A percentile compares a stretch with the other conserved stretches of the same genome.
Evolutionary conservation across 1,140 invertebrate genomes (phyloP).

Genomic region (Hydropsyche tenuis): DNA sequence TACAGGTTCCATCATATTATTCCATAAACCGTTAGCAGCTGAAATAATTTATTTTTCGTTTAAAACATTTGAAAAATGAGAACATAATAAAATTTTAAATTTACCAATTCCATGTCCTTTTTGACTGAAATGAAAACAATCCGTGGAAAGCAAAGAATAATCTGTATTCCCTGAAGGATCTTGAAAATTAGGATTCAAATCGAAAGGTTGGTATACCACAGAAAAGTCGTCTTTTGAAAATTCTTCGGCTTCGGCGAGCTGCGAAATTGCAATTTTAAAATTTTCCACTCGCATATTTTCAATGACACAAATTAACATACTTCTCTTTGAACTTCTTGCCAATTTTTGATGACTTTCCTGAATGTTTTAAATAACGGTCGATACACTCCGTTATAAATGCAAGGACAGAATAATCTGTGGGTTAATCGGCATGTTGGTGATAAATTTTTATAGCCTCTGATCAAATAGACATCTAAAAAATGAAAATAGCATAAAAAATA

Average conservation of each 20-base stretch:
- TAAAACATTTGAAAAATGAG: no score
- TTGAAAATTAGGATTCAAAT: slow-evolving; percentile 53
- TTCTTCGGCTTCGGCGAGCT: slow-evolving; percentile 55
- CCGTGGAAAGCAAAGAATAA: slow-evolving; percentile 67
- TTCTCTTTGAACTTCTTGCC: slow-evolving; percentile 38
- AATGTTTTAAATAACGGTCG: not conserved
- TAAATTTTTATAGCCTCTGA: slow-evolving; percentile 52
- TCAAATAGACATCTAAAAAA: slow-evolving; percentile 54
- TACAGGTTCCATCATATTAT: slow-evolving; percentile 66
- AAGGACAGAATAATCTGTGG: slow-evolving; percentile 61
- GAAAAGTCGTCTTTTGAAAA: slow-evolving; percentile 70
- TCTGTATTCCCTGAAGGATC: slow-evolving; percentile 60
- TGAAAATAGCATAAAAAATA: slow-evolving; percentile 1
- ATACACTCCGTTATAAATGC: slow-evolving; percentile 56
- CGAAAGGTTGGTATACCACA: slow-evolving; percentile 67
- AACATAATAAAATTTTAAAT: slow-evolving; percentile 1
- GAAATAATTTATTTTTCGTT: slow-evolving; percentile 26
- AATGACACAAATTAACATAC: no score
- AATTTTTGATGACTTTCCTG: slow-evolving; percentile 15
- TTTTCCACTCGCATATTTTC: no score
- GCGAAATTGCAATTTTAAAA: no score
- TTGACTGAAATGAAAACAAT: slow-evolving; percentile 78
- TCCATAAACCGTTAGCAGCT: slow-evolving; percentile 67
- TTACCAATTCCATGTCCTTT: slow-evolving; percentile 66
- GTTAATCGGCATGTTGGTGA: slow-evolving; percentile 55